phyloP scores from a whole-genome alignment of 2,797 vertebrate species.

The Xenopus petersii region DNA sequence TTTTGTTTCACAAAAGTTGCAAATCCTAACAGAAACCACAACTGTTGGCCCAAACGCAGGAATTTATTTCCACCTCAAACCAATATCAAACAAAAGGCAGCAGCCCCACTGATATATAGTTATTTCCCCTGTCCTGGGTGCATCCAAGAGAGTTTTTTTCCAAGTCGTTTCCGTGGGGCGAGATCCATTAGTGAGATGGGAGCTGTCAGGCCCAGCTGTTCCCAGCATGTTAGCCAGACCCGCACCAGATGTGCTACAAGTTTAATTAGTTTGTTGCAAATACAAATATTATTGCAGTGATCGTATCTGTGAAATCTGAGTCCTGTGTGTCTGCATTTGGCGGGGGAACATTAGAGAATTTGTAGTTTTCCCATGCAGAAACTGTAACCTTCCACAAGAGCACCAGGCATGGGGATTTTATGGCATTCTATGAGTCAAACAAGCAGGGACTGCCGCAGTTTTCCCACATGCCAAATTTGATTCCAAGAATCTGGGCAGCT shows the following conservation, averaged over 20 bases:
- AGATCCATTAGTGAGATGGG: conserved; percentile 2
- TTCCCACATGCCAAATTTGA: too few relatives aligned
- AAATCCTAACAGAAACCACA: conserved; percentile 13
- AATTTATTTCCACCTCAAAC: conserved; percentile 12
- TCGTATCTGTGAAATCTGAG: conserved; percentile 7
- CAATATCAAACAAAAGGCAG: conserved; percentile 3
- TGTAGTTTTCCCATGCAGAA: too few relatives aligned
- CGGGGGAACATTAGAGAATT: too few relatives aligned
- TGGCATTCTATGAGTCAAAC: too few relatives aligned
- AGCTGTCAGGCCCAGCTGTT: conserved; percentile 27
- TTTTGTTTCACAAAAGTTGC: not conserved
- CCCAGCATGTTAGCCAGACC: not conserved
- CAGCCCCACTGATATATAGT: too few relatives aligned
- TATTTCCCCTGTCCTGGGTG: too few relatives aligned
- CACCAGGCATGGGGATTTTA: too few relatives aligned
- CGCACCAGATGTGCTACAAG: conserved; percentile 30
- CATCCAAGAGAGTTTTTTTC: too few relatives aligned
- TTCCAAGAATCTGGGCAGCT: too few relatives aligned
- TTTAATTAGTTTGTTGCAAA: conserved; percentile 16
- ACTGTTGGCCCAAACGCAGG: conserved; percentile 13
- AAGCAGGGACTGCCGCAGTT: too few relatives aligned
- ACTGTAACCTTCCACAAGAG: too few relatives aligned
- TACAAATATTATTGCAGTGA: conserved; percentile 33
- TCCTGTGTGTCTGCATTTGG: not conserved
- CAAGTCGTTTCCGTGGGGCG: not conserved